A percentile compares a stretch with the other conserved stretches of the same genome.
Evolutionary conservation across 2,797 vertebrate genomes (phyloP).

Genomic region (Vespertilio murinus): DNA sequence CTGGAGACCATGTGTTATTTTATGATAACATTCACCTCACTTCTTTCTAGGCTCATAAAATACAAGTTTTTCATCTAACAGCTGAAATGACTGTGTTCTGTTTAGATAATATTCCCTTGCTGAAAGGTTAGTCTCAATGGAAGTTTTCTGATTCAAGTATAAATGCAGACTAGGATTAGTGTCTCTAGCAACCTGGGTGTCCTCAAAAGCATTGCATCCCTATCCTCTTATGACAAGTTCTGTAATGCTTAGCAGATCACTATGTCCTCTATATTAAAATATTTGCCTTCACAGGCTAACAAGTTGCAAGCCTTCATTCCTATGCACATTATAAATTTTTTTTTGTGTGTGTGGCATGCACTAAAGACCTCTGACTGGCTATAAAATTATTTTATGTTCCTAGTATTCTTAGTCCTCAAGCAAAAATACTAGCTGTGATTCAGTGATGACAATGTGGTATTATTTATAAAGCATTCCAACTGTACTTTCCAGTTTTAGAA

Average conservation of each 20-base stretch:
- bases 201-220: conserved; percentile 49
- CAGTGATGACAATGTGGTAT: conserved; percentile 48
- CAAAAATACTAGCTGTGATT: conserved; percentile 74
- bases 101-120: conserved; percentile 72
- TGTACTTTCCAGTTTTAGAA: conserved; percentile 61
- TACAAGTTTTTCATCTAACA: conserved; percentile 63
- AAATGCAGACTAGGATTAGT: conserved; percentile 60
- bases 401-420: conserved; percentile 59
- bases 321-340: conserved; percentile 40
- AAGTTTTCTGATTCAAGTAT: conserved; percentile 72
- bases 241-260: conserved; percentile 7
- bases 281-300: conserved; percentile 27
- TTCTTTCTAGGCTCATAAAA: conserved; percentile 43
- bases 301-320: conserved; percentile 38
- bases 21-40: conserved; percentile 69
- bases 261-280: conserved; percentile 44
- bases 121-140: conserved; percentile 59
- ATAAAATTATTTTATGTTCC: conserved; percentile 75
- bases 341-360: not conserved
- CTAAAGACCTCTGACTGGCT: conserved; percentile 67
- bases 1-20: conserved; percentile 47
- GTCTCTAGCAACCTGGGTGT: conserved; percentile 49
- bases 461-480: conserved; percentile 73
- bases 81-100: conserved; percentile 65
- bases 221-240: not conserved